A percentile compares a stretch with the other conserved stretches of the same genome.
Conservation (phyloP, 2,888 invertebrate genomes). For the Tinea semifulvella region DNA sequence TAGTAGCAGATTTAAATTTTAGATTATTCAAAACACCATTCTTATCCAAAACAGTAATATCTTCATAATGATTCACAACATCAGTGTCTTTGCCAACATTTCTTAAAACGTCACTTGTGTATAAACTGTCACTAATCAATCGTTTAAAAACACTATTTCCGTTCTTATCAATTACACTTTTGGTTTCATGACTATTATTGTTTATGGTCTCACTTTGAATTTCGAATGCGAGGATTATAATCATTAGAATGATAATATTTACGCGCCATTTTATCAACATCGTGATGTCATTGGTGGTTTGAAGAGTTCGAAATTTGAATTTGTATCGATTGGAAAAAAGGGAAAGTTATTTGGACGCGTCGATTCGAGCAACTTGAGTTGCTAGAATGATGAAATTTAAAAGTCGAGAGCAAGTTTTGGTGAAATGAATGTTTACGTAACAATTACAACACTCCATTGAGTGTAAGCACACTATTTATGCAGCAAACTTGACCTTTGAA, state of each 20-base stretch:
- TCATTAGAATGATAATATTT: too few relatives aligned
- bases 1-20: conserved; percentile 38
- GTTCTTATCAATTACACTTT: conserved; percentile 31
- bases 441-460: conserved; percentile 22
- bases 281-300: too few relatives aligned
- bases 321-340: too few relatives aligned
- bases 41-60: conserved; percentile 44
- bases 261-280: too few relatives aligned
- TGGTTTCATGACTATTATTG: conserved; percentile 31
- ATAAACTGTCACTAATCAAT: conserved; percentile 34
- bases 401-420: conserved; percentile 33
- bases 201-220: conserved; percentile 31
- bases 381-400: conserved; percentile 39
- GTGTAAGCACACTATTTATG: background rate
- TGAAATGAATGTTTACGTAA: conserved; percentile 54
- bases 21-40: conserved; percentile 44
- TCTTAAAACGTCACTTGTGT: conserved; percentile 32
- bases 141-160: conserved; percentile 27
- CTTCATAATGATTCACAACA: conserved; percentile 43
- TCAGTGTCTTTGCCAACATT: conserved; percentile 30
- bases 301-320: too few relatives aligned
- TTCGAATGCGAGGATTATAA: too few relatives aligned
- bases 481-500: conserved; percentile 1
- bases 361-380: conserved; percentile 28
- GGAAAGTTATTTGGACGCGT: conserved; percentile 40